Evolutionary conservation across 2,113 vertebrate species (phyloP).

Genomic region (Steatornis caripensis): DNA sequence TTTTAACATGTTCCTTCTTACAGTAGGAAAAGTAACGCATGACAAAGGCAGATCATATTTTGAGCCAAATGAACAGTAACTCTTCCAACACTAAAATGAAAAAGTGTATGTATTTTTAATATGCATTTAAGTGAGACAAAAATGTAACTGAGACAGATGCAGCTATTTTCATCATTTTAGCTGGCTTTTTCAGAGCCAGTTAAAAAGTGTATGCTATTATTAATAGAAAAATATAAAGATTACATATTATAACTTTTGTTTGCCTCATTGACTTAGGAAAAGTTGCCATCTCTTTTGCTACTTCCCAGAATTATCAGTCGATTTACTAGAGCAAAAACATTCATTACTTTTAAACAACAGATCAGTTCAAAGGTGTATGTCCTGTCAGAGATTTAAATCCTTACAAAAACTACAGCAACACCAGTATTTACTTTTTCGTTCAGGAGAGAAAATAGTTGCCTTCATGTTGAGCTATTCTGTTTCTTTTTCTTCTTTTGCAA

Average conservation of each 20-base stretch:
- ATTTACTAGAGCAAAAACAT: neutral
- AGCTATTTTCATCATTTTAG: neutral
- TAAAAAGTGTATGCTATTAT: neutral
- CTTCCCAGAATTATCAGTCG: neutral
- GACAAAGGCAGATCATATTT: neutral
- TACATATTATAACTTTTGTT: neutral
- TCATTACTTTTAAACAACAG: neutral
- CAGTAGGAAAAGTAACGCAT: neutral
- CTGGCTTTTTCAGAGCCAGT: neutral
- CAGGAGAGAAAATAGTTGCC: neutral
- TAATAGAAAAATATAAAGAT: conserved; percentile 2
- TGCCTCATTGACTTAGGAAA: neutral
- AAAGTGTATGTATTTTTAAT: neutral
- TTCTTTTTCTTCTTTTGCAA: conserved; percentile 65
- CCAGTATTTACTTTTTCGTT: neutral
- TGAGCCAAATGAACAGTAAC: neutral
- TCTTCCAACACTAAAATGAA: neutral
- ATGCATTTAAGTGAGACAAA: neutral
- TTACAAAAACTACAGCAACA: neutral
- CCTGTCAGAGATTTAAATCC: neutral
- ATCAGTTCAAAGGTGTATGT: neutral
- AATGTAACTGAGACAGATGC: neutral
- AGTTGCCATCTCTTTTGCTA: neutral
- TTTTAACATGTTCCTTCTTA: neutral
- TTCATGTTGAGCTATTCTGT: neutral